Evolutionary conservation across 1,140 invertebrate genomes (phyloP), one percentile per base, ranked within the genome.

Genomic region (Eupristina koningsbergeri): DNA sequence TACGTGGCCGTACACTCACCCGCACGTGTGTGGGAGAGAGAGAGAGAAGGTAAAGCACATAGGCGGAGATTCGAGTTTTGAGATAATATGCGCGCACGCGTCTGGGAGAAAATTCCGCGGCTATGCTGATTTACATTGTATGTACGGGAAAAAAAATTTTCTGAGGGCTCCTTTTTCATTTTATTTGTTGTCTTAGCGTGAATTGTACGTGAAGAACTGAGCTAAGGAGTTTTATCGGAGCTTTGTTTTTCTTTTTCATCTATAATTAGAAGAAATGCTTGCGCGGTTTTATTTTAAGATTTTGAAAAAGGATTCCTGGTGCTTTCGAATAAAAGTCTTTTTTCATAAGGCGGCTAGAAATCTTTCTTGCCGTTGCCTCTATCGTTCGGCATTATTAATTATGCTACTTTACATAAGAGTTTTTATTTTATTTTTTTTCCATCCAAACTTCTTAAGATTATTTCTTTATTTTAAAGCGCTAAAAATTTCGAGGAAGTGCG

Each of bases 231-330:
- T 85, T 81, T 85, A 85, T 81, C 81, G 79, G 79, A n/a, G 61
- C 41, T 13, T 67, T 78, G 79, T 75, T 81, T 76, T 85, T 81
- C 63, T 71, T 81, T 81, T 75, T 61, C 63, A 26, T 53, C 84
- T 81, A 85, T 81, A 85, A 85, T 85, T 85, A 81, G 84, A 81
- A 63, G 58, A 78, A 77, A 85, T 85, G 77, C 64, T 81, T 77
- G 73, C 11, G 64, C 22, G 84, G 53, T 39, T 67, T 61, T 85
- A 85, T 85, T 85, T 85, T 81, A 71, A 74, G 84, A 77, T 69
- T 47, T 61, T 71, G n/a, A 26, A 63, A 71, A 41, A 36, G 76
- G 58, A 75, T 80, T 67, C 36, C 67, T 41, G 31, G 34, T n/a
- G 71, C 69, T 63, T 41, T 69, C 53, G 61, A 26, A 75, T 80